These are phyloP conservation scores for Bryconaethiops microstoma DNA, from an alignment of 2,797 vertebrate species.

Conservation along the genomic window DNA sequence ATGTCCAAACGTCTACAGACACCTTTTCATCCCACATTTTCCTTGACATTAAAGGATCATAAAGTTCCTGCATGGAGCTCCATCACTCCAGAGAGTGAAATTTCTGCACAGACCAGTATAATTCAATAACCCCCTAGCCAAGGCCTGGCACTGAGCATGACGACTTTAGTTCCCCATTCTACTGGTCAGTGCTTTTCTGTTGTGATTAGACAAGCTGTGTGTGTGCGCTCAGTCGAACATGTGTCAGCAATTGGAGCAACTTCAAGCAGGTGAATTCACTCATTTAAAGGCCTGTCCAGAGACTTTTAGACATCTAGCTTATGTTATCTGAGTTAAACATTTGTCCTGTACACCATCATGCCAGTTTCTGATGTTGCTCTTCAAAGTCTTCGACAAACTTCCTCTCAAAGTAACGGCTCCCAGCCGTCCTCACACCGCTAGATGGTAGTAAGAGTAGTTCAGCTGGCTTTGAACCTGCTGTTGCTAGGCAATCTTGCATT, in stretches of 20 bases:
- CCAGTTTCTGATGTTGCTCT: neutral
- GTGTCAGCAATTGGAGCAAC: neutral
- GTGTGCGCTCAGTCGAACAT: no score
- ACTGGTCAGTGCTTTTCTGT: neutral
- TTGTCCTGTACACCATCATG: neutral
- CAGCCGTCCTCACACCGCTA: slow-evolving; percentile 59
- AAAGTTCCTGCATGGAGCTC: neutral
- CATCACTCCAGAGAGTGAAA: neutral
- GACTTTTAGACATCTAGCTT: neutral
- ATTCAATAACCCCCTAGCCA: neutral
- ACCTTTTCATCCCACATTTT: neutral
- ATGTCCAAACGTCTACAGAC: neutral
- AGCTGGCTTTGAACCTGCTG: slow-evolving; percentile 65
- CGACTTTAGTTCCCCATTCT: neutral
- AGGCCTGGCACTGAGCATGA: neutral
- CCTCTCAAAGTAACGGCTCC: neutral
- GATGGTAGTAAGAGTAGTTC: slow-evolving; percentile 70
- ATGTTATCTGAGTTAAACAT: no score
- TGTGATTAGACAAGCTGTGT: neutral
- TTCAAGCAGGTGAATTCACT: neutral
- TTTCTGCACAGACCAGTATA: neutral
- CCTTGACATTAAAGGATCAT: no score
- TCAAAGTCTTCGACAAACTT: neutral
- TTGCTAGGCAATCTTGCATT: slow-evolving; percentile 75
- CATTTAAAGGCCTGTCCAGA: neutral